Evolutionary conservation across 2,797 vertebrate genomes (phyloP).

Genomic region (Cyprinodon diabolis): DNA sequence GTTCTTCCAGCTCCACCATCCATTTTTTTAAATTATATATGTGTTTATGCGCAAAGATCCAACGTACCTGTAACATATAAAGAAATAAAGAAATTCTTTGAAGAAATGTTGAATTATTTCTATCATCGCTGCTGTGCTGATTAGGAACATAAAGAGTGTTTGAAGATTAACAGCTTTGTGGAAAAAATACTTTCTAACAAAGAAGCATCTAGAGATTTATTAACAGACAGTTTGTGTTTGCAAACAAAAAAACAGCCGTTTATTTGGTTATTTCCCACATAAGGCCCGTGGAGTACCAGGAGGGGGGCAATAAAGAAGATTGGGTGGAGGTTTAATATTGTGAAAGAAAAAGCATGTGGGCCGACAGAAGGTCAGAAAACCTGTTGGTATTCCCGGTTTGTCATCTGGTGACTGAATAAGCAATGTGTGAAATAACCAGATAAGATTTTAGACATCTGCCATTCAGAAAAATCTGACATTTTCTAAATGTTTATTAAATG

Average conservation of each 20-base stretch:
- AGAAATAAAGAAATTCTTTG: slow-evolving; percentile 32
- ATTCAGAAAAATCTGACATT: no score
- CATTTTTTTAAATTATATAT: slow-evolving; percentile 24
- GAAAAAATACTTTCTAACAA: background rate
- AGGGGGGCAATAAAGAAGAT: background rate
- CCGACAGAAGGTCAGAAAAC: background rate
- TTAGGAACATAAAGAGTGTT: background rate
- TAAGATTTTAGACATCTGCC: no score
- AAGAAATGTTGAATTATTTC: slow-evolving; percentile 6
- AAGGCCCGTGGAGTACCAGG: background rate
- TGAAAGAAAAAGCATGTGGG: background rate
- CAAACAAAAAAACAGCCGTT: no score
- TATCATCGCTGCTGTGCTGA: background rate
- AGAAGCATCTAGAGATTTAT: background rate
- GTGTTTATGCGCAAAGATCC: slow-evolving; percentile 25
- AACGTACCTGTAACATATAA: slow-evolving; percentile 16
- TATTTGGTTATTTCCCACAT: no score
- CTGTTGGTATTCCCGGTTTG: background rate
- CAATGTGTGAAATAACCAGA: no score
- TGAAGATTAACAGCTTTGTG: background rate
- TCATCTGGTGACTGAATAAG: no score
- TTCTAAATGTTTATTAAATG: no score
- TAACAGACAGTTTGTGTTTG: no score
- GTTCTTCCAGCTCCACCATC: slow-evolving; percentile 15
- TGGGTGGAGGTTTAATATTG: background rate